Evolutionary conservation across 2,888 invertebrate species (phyloP), one percentile per base, ranked within the genome.

Genomic region (Cremastinae sp.): DNA sequence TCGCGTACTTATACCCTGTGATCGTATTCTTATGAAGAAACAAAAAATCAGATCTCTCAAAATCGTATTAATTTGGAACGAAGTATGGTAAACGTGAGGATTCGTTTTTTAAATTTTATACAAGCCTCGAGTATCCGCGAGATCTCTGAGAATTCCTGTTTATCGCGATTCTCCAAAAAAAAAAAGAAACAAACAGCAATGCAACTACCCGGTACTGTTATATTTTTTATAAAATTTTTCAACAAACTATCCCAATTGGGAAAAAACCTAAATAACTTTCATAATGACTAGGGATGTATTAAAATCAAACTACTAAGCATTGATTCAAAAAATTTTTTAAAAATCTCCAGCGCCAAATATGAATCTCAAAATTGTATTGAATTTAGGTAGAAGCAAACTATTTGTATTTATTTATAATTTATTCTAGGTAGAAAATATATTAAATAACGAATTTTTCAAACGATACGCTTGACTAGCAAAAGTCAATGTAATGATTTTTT

Each of bases 321-420:
- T 78, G 78, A 82, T 83, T 82, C 80, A 80, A 82, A 75, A 74
- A 82, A 82, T 81, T 79, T 58, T 71, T 79, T 81, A 79, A 74
- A 81, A n/a, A 72, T 59, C 61, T 75, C 37, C 59, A 69, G 58
- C 79, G 78, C 73, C 82, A 84, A 83, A 81, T 80, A 78, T 81
- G 83, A 86, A 85, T 85, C 83, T 81, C 79, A 65, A 78, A 83
- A 86, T 83, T 83, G 64, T 85, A 83, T 83, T 83, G 83, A 88
- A 88, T 87, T 88, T 89, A 89, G 89, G 86, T 89, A 89, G 89
- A 86, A 82, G 80, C 85, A 85, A 88, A 86, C 85, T 88, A 86
- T 86, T 86, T 87, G 82, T 88, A 89, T 89, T 89, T 89, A 89
- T 88, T 89, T 86, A 83, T 89, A 89, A 89, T 88, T 89, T 89